Base-by-base conservation (phyloP, 1,140 invertebrate species). In the Holotrichia oblita region DNA sequence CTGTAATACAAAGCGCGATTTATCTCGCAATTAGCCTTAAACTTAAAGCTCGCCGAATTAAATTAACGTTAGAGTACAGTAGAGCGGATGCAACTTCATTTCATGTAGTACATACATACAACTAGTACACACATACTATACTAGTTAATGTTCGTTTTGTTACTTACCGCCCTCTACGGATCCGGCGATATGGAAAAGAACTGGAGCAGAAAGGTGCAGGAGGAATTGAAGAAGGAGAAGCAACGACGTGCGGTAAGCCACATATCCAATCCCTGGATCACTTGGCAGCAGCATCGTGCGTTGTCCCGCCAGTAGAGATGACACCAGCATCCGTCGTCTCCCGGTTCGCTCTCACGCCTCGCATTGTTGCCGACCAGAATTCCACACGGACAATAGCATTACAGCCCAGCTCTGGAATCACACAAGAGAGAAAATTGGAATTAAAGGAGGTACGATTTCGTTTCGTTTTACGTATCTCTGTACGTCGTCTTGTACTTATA, bases 171-270 rank as follows among this genome's bases (percentile, higher is more conserved):
- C 61, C 61, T 69, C 61, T 12, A 69, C 61, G 61, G 61, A 69
- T 24, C 61, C 61, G 61, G 61, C 61, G 61, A 69, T 69, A 69
- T 69, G 61, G 61, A 69, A 69, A 34, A 69, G 61, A 69, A 69
- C 61, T 69, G 61, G 61, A 69, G 61, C 61, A 69, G 61, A 69
- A 69, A 69, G 61, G 61, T 69, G 61, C 61, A 69, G 61, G 61
- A 69, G 61, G 61, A 69, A 69, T 69, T 69, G 61, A 69, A 69
- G 61, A 69, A 69, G 17, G 61, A 22, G 61, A 69, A 22, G 61
- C 61, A 69, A 69, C 61, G 61, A 22, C 61, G 61, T 69, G 61
- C 61, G 61, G 61, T 69, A 69, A 69, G 22, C 61, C 61, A 69
- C 61, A 69, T 69, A 69, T 69, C 61, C 61, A 69, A 27, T 69